Conservation (phyloP, 2,797 vertebrate genomes). For the Antennarius maculatus region DNA sequence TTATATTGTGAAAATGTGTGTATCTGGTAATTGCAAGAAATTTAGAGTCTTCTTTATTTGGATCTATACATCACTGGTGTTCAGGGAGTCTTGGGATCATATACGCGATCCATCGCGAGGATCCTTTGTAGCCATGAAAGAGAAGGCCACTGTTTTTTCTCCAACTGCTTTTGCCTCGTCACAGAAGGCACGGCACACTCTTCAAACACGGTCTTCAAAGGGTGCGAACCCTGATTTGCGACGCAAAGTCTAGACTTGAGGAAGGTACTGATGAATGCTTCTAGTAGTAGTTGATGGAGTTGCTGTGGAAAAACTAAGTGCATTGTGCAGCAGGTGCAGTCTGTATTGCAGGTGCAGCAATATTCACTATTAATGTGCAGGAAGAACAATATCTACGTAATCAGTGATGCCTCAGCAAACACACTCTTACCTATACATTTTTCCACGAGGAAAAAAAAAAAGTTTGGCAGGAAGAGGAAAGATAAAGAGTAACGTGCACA, state of each 20-base stretch:
- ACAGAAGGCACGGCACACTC: no score
- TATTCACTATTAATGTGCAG: conserved; percentile 51
- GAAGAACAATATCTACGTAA: conserved; percentile 65
- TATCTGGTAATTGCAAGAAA: no score
- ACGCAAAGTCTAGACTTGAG: not conserved
- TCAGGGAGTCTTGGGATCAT: no score
- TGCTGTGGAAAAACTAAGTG: conserved; percentile 62
- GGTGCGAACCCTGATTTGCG: no score
- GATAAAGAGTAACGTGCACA: conserved; percentile 58
- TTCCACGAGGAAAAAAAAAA: conserved; percentile 16
- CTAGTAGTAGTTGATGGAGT: conserved; percentile 57
- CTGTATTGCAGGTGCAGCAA: conserved; percentile 71
- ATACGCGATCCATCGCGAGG: no score
- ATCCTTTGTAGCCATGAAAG: no score
- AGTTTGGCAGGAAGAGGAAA: conserved; percentile 29
- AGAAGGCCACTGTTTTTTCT: no score
- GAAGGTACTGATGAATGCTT: conserved; percentile 53
- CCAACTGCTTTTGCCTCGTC: no score
- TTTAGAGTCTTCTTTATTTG: no score
- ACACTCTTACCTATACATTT: conserved; percentile 41
- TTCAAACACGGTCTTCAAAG: no score
- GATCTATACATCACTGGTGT: no score
- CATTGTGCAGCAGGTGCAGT: conserved; percentile 69
- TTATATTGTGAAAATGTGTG: no score
- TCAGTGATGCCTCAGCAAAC: conserved; percentile 73